These are phyloP conservation scores for Galerucella calmariensis DNA, from an alignment of 2,888 invertebrate genomes.

Conservation along the genomic window DNA sequence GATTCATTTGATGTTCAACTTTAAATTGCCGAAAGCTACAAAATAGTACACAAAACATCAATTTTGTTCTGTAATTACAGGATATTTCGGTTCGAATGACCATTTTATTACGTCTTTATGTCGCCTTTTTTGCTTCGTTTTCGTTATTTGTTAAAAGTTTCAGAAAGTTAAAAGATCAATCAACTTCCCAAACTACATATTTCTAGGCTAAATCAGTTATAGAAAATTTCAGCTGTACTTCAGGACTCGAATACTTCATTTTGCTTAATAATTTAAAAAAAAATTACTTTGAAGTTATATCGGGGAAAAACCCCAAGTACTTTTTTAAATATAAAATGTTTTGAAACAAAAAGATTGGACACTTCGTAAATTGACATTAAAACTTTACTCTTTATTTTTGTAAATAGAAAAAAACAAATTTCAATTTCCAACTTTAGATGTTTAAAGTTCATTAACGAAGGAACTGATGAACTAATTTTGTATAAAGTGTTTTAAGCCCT, in stretches of 20 bases:
- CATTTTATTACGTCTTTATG: background rate
- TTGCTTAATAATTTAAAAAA: background rate
- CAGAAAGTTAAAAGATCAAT: background rate
- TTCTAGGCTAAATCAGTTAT: background rate
- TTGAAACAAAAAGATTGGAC: no score
- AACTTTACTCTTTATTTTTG: no score
- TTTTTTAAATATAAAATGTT: no score
- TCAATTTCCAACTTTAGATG: no score
- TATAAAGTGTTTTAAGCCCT: no score
- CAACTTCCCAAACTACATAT: background rate
- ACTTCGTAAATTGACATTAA: no score
- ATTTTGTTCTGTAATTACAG: background rate
- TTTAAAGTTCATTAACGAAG: no score
- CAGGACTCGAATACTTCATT: background rate
- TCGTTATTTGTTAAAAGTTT: constrained; percentile 2
- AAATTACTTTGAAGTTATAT: no score
- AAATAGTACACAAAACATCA: background rate
- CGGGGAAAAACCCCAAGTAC: no score
- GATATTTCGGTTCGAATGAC: background rate
- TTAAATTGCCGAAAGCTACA: background rate
- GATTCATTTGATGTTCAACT: background rate
- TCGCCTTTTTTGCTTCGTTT: background rate
- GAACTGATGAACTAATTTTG: no score
- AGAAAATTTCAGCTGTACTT: background rate
- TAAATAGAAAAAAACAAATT: no score